Base-by-base conservation (phyloP, 2,113 vertebrate species). In the Capreolus pygargus region DNA sequence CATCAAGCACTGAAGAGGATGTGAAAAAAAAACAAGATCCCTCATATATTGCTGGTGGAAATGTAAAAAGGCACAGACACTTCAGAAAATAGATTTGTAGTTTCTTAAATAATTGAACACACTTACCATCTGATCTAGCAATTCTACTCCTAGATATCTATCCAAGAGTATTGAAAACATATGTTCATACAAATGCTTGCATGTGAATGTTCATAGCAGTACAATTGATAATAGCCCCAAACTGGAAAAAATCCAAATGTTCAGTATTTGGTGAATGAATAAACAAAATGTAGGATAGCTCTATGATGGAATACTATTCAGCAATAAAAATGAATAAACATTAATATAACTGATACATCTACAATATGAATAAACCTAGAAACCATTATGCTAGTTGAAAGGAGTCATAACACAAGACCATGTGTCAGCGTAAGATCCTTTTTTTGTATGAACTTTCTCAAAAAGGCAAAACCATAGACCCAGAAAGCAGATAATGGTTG, bases 81-180 rank as follows among this genome's bases (percentile, higher is more conserved):
- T 91, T 94, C 28, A 43, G 43, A 97, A 96, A 92, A 92, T 15
- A 83, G 79, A 84, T 95, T 64, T 39, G 55, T 84, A 92, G 39
- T 76, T 95, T 94, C 85, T 97, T 86, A 94, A 94, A 76, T 85
- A 84, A n/a, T 45, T 85, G 89, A 92, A 54, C 36, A 97, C 45
- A 96, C 8, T 64, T 94, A 83, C 13, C 84, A 45, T 67, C 64
- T 54, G 86, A 86, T 61, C 33, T 61, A 64, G 19, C 28, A 89
- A 36, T 94, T 79, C 50, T 36, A 91, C 57, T 96, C 36, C 23
- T 91, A 60, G 28, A 28, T 33, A 54, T n/a, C 28, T 86, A 60
- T 45, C 52, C 9, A 61, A 94, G 36, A 91, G n/a, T 82, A 89
- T 16, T 93, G 27, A 95, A 85, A 76, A 28, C 47, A 52, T 36